phyloP scores from a whole-genome alignment of 2,797 vertebrate genomes.

The Lateolabrax maculatus region DNA sequence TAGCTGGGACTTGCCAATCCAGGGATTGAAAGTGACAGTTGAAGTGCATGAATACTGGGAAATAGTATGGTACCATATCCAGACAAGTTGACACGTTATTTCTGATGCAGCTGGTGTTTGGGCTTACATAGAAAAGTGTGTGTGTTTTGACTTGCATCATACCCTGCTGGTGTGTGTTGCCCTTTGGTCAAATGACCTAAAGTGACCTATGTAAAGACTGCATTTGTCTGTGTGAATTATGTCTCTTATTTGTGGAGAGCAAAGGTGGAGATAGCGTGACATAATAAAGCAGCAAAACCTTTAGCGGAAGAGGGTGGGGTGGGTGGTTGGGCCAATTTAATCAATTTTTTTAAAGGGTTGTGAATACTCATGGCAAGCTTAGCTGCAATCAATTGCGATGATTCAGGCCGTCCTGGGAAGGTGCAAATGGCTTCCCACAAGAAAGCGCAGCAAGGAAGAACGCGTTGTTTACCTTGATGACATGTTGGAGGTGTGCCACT shows the following conservation, averaged over 20 bases:
- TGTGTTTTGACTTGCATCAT: background rate
- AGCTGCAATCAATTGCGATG: background rate
- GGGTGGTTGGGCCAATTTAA: background rate
- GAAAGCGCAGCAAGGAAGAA: background rate
- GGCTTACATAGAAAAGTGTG: background rate
- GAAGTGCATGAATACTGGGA: background rate
- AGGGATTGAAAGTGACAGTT: background rate
- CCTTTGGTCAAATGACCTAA: background rate
- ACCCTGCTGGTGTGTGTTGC: background rate
- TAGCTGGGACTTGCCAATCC: accelerated
- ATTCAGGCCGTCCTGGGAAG: background rate
- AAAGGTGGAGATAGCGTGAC: background rate
- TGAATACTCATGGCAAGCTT: background rate
- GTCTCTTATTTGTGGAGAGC: background rate
- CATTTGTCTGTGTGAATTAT: background rate
- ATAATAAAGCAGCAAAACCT: background rate
- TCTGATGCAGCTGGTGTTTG: background rate
- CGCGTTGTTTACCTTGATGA: background rate
- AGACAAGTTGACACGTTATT: background rate
- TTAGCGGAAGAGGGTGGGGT: background rate
- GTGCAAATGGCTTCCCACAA: background rate
- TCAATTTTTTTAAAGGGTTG: background rate
- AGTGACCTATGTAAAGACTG: background rate
- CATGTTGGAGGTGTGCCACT: background rate
- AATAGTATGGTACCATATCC: background rate